Evolutionary conservation across 2,888 invertebrate genomes (phyloP), one percentile per base, ranked within the genome.

Genomic region (Trimorus sp.): DNA sequence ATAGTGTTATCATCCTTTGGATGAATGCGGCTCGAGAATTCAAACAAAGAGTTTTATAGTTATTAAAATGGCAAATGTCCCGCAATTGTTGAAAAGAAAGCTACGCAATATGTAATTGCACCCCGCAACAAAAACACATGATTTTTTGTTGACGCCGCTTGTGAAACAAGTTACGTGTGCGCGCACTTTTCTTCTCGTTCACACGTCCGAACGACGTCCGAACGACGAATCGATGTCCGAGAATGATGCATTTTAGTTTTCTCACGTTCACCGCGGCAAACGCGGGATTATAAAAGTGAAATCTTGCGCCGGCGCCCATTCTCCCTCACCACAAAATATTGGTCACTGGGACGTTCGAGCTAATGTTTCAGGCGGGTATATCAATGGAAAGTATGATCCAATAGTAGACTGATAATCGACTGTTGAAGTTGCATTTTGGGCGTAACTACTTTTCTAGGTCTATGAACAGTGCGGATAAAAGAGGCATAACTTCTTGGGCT

Each of bases 341-440:
- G 81, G 76, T 81, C 81, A 81, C 81, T 81, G 81, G 81, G 63
- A 81, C 76, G 45, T 73, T 71, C 63, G 45, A 80, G 66, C 80
- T 76, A 71, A 80, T 80, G 70, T 80, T 76, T 66, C 40, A 53
- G 16, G 68, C 71, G 56, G 66, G 70, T 60, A 71, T 54, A 76
- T 65, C 75, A 80, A 66, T 76, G 76, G 70, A 80, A 78, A 78
- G 77, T 71, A 59, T 65, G 36, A 42, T 66, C 49, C 58, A 53
- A 26, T 3, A 26, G 26, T 4, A 26, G 26, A 26, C 26, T 26
- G 4, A 26, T 4, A 26, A 26, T 26, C 26, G 26, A 26, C 26
- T 26, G 26, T 26, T 26, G 1, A 26, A 26, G 26, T 26, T 26
- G 26, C 26, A 26, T 26, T 26, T 26, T 26, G 26, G 26, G 26